A percentile compares a stretch with the other conserved stretches of the same genome.
These are phyloP conservation scores for Agrotis puta DNA, from an alignment of 2,888 invertebrate genomes.

Conservation along the genomic window DNA sequence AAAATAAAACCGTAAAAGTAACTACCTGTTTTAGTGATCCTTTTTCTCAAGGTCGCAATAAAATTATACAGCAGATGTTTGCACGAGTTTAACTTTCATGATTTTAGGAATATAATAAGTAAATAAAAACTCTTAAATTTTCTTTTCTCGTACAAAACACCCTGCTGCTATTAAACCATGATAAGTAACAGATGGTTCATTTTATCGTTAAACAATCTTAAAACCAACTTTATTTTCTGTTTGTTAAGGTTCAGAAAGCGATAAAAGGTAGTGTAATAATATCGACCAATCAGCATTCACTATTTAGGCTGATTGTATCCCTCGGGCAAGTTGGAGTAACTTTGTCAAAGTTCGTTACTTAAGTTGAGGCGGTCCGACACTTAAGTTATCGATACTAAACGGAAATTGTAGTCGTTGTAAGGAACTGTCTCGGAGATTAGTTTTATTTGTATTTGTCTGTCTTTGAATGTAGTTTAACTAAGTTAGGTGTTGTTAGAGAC, in stretches of 20 bases:
- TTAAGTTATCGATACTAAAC: conserved; percentile 59
- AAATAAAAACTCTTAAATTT: conserved; percentile 36
- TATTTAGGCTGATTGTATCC: conserved; percentile 70
- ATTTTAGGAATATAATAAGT: conserved; percentile 29
- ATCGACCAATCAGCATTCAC: conserved; percentile 62
- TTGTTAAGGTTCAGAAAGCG: conserved; percentile 24
- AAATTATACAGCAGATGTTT: conserved; percentile 51
- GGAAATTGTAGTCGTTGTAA: conserved; percentile 37
- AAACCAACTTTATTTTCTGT: conserved; percentile 12
- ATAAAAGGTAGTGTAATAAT: conserved; percentile 12
- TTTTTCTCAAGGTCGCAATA: conserved; percentile 8
- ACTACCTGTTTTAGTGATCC: conserved; percentile 10
- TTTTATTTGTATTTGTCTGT: conserved; percentile 39
- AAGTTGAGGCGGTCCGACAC: conserved; percentile 37
- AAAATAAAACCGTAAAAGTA: conserved; percentile 1
- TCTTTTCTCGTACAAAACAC: conserved; percentile 27
- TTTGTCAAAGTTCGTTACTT: conserved; percentile 62
- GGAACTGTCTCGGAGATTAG: conserved; percentile 22
- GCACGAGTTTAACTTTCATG: conserved; percentile 31
- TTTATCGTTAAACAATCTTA: background rate
- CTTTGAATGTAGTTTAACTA: background rate
- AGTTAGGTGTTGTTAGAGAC: background rate
- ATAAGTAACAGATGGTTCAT: conserved; percentile 44
- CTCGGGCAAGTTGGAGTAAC: conserved; percentile 54
- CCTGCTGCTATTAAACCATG: conserved; percentile 37